Evolutionary conservation across 2,113 vertebrate genomes (phyloP).

Genomic region (Osmerus mordax): DNA sequence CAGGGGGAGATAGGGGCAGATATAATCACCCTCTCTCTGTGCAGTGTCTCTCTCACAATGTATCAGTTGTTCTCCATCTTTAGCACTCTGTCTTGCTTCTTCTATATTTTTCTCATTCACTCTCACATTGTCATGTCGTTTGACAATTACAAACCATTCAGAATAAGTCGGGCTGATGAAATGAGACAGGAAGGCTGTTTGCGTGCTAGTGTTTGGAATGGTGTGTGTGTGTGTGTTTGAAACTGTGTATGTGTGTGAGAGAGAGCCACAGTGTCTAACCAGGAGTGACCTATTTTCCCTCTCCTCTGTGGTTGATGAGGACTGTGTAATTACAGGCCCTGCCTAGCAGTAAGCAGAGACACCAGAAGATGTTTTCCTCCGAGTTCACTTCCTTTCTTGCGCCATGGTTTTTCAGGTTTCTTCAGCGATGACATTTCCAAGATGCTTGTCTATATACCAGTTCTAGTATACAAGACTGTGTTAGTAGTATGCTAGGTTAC

Average conservation of each 20-base stretch:
- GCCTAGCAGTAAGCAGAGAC: not conserved
- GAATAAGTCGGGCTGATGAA: no score
- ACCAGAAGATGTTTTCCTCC: no score
- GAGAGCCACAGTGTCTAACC: not conserved
- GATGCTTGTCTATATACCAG: no score
- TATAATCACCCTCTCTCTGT: no score
- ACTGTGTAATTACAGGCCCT: not conserved
- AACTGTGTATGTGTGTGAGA: not conserved
- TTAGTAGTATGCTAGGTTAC: no score
- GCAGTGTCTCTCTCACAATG: not conserved
- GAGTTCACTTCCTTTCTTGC: no score
- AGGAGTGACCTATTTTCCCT: not conserved
- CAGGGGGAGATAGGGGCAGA: no score
- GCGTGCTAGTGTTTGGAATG: no score
- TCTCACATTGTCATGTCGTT: not conserved
- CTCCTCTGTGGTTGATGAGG: not conserved
- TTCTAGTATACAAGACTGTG: no score
- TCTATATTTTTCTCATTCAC: not conserved
- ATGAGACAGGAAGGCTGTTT: not conserved
- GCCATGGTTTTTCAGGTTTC: no score
- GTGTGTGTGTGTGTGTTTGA: constrained; percentile 14
- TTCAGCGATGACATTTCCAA: no score
- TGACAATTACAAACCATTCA: no score
- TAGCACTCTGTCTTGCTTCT: not conserved
- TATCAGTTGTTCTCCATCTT: not conserved